phyloP scores from a whole-genome alignment of 2,888 invertebrate species.

The Seira sanloemensis region DNA sequence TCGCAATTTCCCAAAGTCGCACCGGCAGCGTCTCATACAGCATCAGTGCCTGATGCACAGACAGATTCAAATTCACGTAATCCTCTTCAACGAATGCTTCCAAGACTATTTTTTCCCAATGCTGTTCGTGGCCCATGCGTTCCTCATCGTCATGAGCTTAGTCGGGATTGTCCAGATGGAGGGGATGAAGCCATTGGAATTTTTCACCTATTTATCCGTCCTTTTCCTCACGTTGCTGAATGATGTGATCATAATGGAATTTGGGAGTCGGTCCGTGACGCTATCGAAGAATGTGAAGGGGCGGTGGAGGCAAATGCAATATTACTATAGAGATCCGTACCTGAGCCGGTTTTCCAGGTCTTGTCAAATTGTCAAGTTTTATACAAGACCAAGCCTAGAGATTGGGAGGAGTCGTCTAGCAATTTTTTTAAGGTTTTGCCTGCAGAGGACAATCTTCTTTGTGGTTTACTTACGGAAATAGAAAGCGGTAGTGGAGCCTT shows the following conservation, averaged over 20 bases:
- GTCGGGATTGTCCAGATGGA: slow-evolving; percentile 21
- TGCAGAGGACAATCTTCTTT: slow-evolving; percentile 34
- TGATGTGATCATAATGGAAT: slow-evolving; percentile 31
- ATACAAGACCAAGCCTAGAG: not conserved
- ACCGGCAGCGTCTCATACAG: not conserved
- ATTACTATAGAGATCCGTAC: not conserved
- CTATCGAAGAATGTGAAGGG: slow-evolving; percentile 14
- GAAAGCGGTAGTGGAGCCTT: not conserved
- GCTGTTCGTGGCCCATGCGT: slow-evolving; percentile 2
- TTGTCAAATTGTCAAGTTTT: not conserved
- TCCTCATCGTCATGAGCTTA: not conserved
- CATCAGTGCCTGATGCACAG: not conserved
- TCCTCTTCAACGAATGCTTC: slow-evolving; percentile 32
- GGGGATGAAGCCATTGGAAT: not conserved
- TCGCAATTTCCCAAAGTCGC: not conserved
- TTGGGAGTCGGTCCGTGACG: slow-evolving; percentile 7
- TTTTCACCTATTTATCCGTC: slow-evolving; percentile 20
- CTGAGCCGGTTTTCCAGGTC: slow-evolving; percentile 20
- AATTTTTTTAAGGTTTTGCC: slow-evolving; percentile 34
- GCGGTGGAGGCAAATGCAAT: slow-evolving; percentile 15
- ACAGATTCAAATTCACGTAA: slow-evolving; percentile 13
- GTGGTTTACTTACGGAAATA: slow-evolving; percentile 22
- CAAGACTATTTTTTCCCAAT: not conserved
- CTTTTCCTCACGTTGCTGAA: not conserved
- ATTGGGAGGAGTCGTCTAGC: slow-evolving; percentile 20